Percentiles rank a stretch among this genome's conserved stretches.
Conservation (phyloP, 2,888 invertebrate species). For the Catocala fraxini region DNA sequence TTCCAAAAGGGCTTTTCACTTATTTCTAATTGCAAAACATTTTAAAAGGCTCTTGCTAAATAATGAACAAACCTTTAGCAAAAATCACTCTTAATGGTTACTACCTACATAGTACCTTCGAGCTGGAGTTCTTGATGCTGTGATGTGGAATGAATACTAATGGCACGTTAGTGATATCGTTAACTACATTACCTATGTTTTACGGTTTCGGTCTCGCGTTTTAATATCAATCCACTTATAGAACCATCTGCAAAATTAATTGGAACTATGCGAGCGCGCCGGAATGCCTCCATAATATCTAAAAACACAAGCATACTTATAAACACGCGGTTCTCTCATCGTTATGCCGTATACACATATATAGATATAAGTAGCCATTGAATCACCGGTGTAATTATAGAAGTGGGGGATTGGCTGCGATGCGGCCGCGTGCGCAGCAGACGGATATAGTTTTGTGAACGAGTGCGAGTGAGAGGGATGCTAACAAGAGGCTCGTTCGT, state of each 20-base stretch:
- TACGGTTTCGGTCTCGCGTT: constrained; percentile 12
- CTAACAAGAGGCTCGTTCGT: constrained; percentile 87
- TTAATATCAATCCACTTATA: constrained; percentile 45
- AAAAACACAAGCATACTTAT: constrained; percentile 80
- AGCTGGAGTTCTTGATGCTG: background rate
- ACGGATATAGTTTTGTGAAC: constrained; percentile 59
- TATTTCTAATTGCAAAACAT: too few relatives aligned
- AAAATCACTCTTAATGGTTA: background rate
- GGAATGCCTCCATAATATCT: constrained; percentile 76
- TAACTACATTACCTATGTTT: constrained; percentile 9
- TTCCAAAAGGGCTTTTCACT: too few relatives aligned
- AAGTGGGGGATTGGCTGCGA: constrained; percentile 88
- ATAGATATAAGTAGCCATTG: constrained; percentile 87
- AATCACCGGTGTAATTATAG: constrained; percentile 88
- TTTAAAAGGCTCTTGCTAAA: background rate
- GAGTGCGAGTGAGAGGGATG: constrained; percentile 74
- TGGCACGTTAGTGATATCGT: background rate
- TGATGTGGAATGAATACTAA: constrained; percentile 10
- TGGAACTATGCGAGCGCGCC: constrained; percentile 64
- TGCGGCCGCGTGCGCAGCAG: constrained; percentile 76
- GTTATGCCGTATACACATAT: constrained; percentile 80
- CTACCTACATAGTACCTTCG: constrained; percentile 2
- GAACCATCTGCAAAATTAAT: constrained; percentile 70
- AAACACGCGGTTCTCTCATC: constrained; percentile 80
- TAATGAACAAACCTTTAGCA: background rate